Base-by-base conservation (phyloP, 2,797 vertebrate genomes). In the Champsocephalus esox region DNA sequence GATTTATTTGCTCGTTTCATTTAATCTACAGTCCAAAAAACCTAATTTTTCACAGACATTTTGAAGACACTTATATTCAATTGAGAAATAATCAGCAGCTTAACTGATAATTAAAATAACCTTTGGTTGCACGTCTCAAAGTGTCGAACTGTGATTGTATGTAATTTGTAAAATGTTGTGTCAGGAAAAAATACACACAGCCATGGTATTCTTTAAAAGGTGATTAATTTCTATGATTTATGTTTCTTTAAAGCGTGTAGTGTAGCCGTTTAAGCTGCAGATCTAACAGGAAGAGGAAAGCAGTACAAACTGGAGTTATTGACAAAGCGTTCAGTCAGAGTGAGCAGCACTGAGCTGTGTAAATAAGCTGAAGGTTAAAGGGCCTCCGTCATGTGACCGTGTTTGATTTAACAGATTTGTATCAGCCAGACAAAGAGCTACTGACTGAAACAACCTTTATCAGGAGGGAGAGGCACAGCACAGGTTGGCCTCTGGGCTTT, bases 321-420 rank as follows among this genome's bases (percentile, higher is more conserved):
- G 81, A 85, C 79, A 50, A 55, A 73, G 73, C 59, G 19, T 84
- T 71, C 68, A 13, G 71, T 82, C 73, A 71, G 57, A n/a, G 65
- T 2, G 48, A 66, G 73, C 81, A 9, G 44, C 45, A 12, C 34
- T 9, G 68, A 81, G 82, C 87, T 70, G 70, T 45, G 61, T 63
- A 78, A 44, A 85, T 57, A 77, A 69, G 50, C 63, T 45, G 52
- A 57, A 77, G 80, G 68, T 80, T 57, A 60, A 68, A 77, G 78
- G n/a, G 64, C 34, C 59, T 65, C 58, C 32, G 5, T 24, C 51
- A 44, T 64, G 66, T 63, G 62, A 60, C 68, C 0, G 67, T 21
- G 3, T 62, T 75, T 21, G 34, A 71, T 61, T 73, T 13, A 43
- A 66, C 63, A 38, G 64, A 65, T 68, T 77, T 7, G 78, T 14